These are phyloP conservation scores for Muschampia plurimacula DNA, from an alignment of 2,888 invertebrate species.

Conservation along the genomic window DNA sequence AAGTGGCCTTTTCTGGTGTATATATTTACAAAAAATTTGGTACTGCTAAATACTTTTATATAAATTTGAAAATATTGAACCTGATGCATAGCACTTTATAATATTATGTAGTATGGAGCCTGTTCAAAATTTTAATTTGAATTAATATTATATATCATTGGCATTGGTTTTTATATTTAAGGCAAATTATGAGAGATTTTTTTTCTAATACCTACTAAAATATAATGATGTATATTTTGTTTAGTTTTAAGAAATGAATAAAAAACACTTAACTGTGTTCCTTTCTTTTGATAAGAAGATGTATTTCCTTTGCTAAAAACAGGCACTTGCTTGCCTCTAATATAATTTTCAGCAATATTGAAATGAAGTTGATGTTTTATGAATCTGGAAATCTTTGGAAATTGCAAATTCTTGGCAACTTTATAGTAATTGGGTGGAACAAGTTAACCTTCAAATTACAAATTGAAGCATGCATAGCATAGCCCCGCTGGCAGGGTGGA, in stretches of 20 bases:
- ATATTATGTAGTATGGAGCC: not conserved
- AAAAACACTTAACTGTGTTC: conserved; percentile 48
- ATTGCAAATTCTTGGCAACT: not conserved
- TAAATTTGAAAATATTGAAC: conserved; percentile 18
- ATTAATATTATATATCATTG: conserved; percentile 25
- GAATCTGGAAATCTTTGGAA: not conserved
- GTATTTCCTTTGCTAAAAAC: conserved; percentile 12
- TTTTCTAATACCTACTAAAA: conserved; percentile 53
- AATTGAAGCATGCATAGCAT: too few relatives aligned
- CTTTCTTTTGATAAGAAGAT: conserved; percentile 25
- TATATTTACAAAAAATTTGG: conserved; percentile 36
- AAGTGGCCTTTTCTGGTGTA: conserved; percentile 42
- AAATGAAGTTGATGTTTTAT: not conserved
- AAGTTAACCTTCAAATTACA: too few relatives aligned
- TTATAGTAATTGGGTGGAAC: not conserved
- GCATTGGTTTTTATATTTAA: conserved; percentile 39
- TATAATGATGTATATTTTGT: conserved; percentile 59
- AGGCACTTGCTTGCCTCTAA: not conserved
- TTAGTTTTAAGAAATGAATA: conserved; percentile 50
- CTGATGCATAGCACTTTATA: conserved; percentile 21
- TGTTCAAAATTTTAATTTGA: conserved; percentile 25
- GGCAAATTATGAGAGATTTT: conserved; percentile 49
- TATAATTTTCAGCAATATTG: not conserved
- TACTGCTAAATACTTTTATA: conserved; percentile 28
- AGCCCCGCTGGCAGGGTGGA: too few relatives aligned